Evolutionary conservation across 2,113 vertebrate genomes (phyloP).

Genomic region (Calyptomena viridis): DNA sequence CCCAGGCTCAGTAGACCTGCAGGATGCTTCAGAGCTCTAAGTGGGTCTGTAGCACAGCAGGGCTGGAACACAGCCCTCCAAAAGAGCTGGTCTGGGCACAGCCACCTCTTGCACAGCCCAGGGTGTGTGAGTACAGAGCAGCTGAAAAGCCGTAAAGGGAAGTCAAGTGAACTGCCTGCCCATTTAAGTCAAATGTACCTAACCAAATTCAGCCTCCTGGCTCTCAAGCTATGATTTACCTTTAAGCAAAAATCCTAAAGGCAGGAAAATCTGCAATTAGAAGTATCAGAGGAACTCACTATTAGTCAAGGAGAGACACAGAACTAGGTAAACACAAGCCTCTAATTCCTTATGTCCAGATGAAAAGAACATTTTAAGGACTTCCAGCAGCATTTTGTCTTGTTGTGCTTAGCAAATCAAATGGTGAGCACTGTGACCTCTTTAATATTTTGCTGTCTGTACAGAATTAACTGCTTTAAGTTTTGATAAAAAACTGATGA

Average conservation of each 20-base stretch:
- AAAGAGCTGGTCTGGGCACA: rapidly evolving
- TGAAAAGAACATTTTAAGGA: background rate
- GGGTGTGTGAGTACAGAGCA: background rate
- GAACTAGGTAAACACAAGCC: background rate
- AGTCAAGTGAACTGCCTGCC: background rate
- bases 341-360: background rate
- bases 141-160: background rate
- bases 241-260: background rate
- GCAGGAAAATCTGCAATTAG: background rate
- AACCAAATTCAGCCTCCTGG: background rate
- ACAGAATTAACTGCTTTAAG: background rate
- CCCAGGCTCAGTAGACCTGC: background rate
- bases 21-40: background rate
- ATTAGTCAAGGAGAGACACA: background rate
- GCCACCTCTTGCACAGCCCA: background rate
- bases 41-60: background rate
- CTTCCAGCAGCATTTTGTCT: background rate
- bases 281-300: background rate
- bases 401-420: background rate
- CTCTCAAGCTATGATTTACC: background rate
- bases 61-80: background rate
- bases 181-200: background rate
- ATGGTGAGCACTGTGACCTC: background rate
- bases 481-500: background rate
- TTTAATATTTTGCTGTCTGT: background rate